A percentile compares a stretch with the other conserved stretches of the same genome.
Evolutionary conservation across 1,140 invertebrate genomes (phyloP).

Genomic region (Drosophila burlai): DNA sequence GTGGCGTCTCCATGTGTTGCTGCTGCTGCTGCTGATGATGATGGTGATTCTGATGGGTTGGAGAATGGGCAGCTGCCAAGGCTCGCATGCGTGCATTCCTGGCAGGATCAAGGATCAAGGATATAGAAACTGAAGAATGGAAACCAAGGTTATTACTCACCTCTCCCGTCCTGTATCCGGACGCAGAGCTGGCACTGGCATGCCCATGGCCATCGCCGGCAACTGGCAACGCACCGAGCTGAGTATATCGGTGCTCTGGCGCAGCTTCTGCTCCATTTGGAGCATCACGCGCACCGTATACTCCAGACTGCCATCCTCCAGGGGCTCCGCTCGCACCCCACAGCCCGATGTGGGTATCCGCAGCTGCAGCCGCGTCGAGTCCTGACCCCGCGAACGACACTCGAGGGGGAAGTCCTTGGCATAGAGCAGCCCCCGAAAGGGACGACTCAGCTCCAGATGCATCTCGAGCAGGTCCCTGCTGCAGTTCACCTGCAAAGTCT

Average conservation of each 20-base stretch:
- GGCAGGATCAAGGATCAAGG: not conserved
- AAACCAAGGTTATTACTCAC: slow-evolving; percentile 8
- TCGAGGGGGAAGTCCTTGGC: slow-evolving; percentile 90
- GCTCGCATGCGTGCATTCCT: slow-evolving; percentile 84
- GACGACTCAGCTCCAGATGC: slow-evolving; percentile 86
- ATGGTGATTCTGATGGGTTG: not conserved
- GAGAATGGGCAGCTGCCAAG: slow-evolving; percentile 32
- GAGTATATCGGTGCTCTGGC: slow-evolving; percentile 90
- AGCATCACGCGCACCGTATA: slow-evolving; percentile 89
- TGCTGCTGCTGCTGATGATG: slow-evolving; percentile 7
- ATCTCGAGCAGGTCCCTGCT: slow-evolving; percentile 87
- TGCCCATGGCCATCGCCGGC: slow-evolving; percentile 74
- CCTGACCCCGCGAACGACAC: slow-evolving; percentile 86
- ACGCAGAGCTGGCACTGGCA: slow-evolving; percentile 53
- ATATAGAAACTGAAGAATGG: too few species aligned
- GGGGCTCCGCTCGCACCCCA: slow-evolving; percentile 87
- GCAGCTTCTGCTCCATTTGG: slow-evolving; percentile 89
- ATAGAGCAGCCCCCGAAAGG: slow-evolving; percentile 89
- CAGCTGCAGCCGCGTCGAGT: slow-evolving; percentile 86
- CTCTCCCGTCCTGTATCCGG: slow-evolving; percentile 51
- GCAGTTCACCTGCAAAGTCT: slow-evolving; percentile 84
- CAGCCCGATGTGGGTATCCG: slow-evolving; percentile 89
- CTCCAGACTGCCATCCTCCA: slow-evolving; percentile 86
- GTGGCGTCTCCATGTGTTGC: slow-evolving; percentile 65
- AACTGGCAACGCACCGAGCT: slow-evolving; percentile 87